Evolutionary conservation across 1,140 invertebrate species (phyloP), one percentile per base, ranked within the genome.

Genomic region (Rhagoletis zephyria): DNA sequence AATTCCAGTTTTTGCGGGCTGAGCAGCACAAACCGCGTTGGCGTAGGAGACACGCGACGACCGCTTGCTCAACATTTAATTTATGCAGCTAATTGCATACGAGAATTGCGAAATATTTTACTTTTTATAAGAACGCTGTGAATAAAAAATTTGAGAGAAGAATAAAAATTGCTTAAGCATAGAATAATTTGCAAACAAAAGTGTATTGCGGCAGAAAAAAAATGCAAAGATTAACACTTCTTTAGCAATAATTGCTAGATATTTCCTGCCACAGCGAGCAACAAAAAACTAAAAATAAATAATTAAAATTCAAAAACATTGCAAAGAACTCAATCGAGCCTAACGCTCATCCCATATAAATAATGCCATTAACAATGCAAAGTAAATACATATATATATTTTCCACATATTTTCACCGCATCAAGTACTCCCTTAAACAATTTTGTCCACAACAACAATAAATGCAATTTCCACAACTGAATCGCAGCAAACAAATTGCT

Each of bases 401-500:
- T 56, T 10, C 51, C 51, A 56, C 10, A 56, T 56, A 56, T 56
- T 2, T 56, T 67, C 64, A 12, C 5, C 65, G 42, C 19, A 30
- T 30, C 65, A 70, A 70, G 65, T 74, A 74, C 70, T 42, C 12
- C 40, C 70, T 81, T 81, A 45, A 45, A 74, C 45, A 81, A 56
- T 30, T 63, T 63, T 12, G 9, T 40, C 60, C 14, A 45, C 59
- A 86, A 63, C 59, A 86, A 45, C 85, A 86, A 86, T n/a, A 63
- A 85, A 1, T 30, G 6, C 70, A 77, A 77, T 14, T 12, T 9
- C 42, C 6, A 12, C 45, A 85, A 63, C 12, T 59, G 12, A 59
- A 85, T 30, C 30, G 45, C 14, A 3, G 4, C 59, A 86, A 48
- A 64, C 85, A 86, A 86, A 86, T 86, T 86, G 63, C 63, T 42